Percentiles rank a stretch among this genome's conserved stretches.
These are phyloP conservation scores for Hoplostethus mediterraneus DNA, from an alignment of 2,797 vertebrate genomes.

Conservation along the genomic window DNA sequence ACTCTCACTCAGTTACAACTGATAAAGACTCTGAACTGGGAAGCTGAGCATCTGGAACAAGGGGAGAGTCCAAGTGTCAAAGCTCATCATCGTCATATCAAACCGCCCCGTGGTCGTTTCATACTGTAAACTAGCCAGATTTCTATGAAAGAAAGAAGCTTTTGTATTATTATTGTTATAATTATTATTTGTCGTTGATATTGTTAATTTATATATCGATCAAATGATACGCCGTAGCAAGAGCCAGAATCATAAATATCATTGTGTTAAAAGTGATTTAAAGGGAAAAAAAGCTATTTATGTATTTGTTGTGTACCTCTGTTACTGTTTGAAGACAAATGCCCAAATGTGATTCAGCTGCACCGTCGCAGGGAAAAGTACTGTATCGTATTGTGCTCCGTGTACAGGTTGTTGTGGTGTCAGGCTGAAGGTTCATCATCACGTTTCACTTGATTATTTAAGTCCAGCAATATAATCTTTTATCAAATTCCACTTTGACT, in stretches of 20 bases:
- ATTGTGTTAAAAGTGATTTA: conserved; percentile 79
- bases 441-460: conserved; percentile 82
- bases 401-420: conserved; percentile 72
- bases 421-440: conserved; percentile 69
- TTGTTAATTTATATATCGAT: conserved; percentile 84
- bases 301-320: conserved; percentile 82
- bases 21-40: conserved; percentile 34
- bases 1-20: conserved; percentile 19
- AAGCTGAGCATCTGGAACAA: conserved; percentile 37
- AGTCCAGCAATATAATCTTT: conserved; percentile 81
- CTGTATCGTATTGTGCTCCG: conserved; percentile 76
- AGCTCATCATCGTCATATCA: conserved; percentile 47
- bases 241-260: conserved; percentile 78
- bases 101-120: conserved; percentile 56
- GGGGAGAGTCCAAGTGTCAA: conserved; percentile 19
- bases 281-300: conserved; percentile 88
- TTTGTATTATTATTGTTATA: conserved; percentile 78
- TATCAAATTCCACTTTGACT: conserved; percentile 51
- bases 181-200: conserved; percentile 76
- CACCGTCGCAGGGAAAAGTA: conserved; percentile 79
- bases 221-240: conserved; percentile 74
- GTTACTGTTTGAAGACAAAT: conserved; percentile 78
- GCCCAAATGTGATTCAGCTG: conserved; percentile 79
- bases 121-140: conserved; percentile 82
- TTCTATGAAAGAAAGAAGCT: conserved; percentile 78